phyloP scores from a whole-genome alignment of 2,113 vertebrate species.

The Silurus asotus region DNA sequence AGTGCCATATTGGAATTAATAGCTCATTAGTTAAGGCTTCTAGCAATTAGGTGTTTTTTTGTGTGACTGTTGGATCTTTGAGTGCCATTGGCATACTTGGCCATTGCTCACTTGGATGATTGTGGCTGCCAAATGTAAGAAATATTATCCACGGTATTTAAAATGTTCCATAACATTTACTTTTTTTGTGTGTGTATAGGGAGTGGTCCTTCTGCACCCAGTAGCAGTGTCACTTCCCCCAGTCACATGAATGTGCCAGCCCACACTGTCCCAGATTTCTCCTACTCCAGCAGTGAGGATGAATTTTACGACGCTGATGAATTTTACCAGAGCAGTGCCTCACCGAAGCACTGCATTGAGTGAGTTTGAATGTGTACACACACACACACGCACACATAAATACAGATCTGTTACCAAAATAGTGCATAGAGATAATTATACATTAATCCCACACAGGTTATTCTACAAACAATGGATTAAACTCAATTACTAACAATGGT shows the following conservation, averaged over 20 bases:
- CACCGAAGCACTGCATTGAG: conserved; percentile 91
- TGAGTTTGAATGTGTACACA: conserved; percentile 68
- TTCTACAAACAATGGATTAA: background rate
- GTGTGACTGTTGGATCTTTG: background rate
- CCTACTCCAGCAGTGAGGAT: conserved; percentile 98
- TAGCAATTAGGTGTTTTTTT: background rate
- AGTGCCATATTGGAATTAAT: background rate
- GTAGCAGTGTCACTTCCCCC: conserved; percentile 90
- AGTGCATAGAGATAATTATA: background rate
- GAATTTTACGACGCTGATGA: conserved; percentile 99
- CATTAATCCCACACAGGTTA: background rate
- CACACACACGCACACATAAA: background rate
- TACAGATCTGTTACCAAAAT: background rate
- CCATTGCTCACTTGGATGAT: background rate
- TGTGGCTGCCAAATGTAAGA: background rate
- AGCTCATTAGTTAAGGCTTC: background rate
- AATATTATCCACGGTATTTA: background rate
- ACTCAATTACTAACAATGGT: background rate
- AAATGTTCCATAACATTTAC: background rate
- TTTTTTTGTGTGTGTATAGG: conserved; percentile 65
- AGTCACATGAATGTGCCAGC: conserved; percentile 91
- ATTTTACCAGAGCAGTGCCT: conserved; percentile 91
- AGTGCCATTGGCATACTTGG: background rate
- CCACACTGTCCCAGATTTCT: conserved; percentile 95
- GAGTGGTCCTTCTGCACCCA: conserved; percentile 90